Evolutionary conservation across 2,113 vertebrate species (phyloP).

Genomic region (Gila orcuttii): DNA sequence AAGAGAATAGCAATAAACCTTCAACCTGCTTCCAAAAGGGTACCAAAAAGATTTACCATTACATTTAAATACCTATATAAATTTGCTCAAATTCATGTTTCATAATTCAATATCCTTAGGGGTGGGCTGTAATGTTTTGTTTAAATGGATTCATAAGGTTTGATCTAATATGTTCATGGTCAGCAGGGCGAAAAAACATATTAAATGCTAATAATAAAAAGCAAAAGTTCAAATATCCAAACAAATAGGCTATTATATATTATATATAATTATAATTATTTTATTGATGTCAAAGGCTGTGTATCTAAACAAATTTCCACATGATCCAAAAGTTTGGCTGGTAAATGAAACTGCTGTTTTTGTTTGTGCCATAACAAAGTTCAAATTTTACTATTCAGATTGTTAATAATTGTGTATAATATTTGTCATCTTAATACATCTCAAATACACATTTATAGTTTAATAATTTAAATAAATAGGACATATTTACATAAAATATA

Average conservation of each 20-base stretch:
- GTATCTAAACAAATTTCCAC: neutral
- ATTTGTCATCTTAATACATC: neutral
- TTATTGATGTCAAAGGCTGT: neutral
- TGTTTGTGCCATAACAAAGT: neutral
- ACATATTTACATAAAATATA: no score
- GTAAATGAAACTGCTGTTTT: neutral
- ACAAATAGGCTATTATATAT: neutral
- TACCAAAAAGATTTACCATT: neutral
- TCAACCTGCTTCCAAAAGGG: neutral
- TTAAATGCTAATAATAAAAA: conserved; percentile 7
- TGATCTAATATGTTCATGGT: neutral
- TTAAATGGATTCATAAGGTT: neutral
- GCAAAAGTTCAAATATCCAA: neutral
- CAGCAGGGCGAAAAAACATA: neutral
- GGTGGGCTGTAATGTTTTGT: neutral
- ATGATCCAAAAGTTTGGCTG: neutral
- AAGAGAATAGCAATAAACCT: neutral
- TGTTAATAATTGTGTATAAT: neutral
- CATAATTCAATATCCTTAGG: neutral
- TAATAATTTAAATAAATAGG: no score
- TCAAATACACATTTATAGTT: no score
- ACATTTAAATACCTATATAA: neutral
- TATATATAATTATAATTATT: neutral
- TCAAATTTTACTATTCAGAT: neutral
- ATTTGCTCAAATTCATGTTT: neutral